These are phyloP conservation scores for Pseudopleuronectes americanus DNA, from an alignment of 2,797 vertebrate species.

Conservation along the genomic window DNA sequence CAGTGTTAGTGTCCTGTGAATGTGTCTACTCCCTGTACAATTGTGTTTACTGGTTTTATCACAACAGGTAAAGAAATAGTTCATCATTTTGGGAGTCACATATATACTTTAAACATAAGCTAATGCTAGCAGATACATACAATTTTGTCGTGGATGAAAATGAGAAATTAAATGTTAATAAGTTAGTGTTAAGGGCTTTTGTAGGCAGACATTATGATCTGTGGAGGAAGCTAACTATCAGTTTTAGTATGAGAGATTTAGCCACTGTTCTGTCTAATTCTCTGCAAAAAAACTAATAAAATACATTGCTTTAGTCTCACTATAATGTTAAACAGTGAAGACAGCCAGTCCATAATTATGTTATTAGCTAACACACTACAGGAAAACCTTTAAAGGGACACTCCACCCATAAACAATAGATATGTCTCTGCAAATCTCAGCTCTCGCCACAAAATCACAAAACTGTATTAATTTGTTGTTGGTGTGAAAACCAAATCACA, in stretches of 20 bases:
- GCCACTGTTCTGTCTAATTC: background rate
- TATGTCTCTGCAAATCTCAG: conserved; percentile 8
- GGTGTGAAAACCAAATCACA: conserved; percentile 12
- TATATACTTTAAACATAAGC: too few species aligned
- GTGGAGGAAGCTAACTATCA: too few species aligned
- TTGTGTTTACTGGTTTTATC: background rate
- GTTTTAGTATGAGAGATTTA: background rate
- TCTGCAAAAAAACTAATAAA: background rate
- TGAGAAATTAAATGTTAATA: too few species aligned
- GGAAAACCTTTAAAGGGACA: conserved; percentile 15
- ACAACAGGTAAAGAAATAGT: background rate
- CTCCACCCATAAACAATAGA: conserved; percentile 23
- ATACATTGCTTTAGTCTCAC: conserved; percentile 16
- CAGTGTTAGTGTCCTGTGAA: conserved; percentile 12
- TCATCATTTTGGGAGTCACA: background rate
- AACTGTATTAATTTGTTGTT: background rate
- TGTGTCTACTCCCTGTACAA: conserved; percentile 11
- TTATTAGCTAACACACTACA: background rate
- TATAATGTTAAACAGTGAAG: conserved; percentile 17
- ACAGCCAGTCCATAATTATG: conserved; percentile 15
- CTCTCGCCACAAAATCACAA: background rate
- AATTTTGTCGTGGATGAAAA: too few species aligned
- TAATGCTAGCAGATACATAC: too few species aligned
- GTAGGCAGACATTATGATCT: too few species aligned
- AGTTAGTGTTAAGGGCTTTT: too few species aligned